Percentiles rank a stretch among this genome's conserved stretches.
These are phyloP conservation scores for Hormiphora californensis DNA, from an alignment of 37 sponge, comb jelly and placozoan species.

Conservation along the genomic window DNA sequence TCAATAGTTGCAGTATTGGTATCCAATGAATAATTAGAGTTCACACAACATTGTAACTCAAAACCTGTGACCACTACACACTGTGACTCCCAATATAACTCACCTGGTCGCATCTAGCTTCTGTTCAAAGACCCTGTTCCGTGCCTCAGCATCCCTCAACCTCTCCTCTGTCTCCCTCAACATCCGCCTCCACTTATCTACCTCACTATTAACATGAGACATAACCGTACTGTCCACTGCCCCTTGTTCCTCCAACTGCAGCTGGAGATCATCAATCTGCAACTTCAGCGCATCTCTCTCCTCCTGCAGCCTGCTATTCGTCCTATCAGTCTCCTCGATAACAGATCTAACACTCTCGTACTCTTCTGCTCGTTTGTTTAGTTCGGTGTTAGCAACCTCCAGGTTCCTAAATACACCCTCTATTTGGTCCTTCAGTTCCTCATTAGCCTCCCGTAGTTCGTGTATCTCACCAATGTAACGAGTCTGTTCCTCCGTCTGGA, in stretches of 20 bases:
- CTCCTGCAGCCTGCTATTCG: slow-evolving; percentile 10
- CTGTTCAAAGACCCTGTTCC: too few relatives aligned
- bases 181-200: slow-evolving; percentile 16
- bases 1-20: not conserved
- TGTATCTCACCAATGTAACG: slow-evolving; percentile 19
- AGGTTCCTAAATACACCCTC: slow-evolving; percentile 19
- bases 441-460: slow-evolving; percentile 35
- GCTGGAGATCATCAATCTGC: slow-evolving; percentile 9
- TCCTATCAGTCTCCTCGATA: slow-evolving; percentile 8
- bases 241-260: not conserved
- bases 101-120: too few relatives aligned
- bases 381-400: not conserved
- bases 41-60: too few relatives aligned
- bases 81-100: too few relatives aligned
- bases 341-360: not conserved
- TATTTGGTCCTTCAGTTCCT: slow-evolving; percentile 5
- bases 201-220: slow-evolving; percentile 37
- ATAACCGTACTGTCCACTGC: not conserved
- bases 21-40: not conserved
- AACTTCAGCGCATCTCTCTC: slow-evolving; percentile 8
- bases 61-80: too few relatives aligned
- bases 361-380: slow-evolving; percentile 12
- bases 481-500: slow-evolving; percentile 38
- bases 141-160: not conserved
- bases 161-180: slow-evolving; percentile 16